A percentile compares a stretch with the other conserved stretches of the same genome.
These are phyloP conservation scores for Sinocyclocheilus maitianheensis DNA, from an alignment of 2,113 vertebrate genomes.

Conservation along the genomic window DNA sequence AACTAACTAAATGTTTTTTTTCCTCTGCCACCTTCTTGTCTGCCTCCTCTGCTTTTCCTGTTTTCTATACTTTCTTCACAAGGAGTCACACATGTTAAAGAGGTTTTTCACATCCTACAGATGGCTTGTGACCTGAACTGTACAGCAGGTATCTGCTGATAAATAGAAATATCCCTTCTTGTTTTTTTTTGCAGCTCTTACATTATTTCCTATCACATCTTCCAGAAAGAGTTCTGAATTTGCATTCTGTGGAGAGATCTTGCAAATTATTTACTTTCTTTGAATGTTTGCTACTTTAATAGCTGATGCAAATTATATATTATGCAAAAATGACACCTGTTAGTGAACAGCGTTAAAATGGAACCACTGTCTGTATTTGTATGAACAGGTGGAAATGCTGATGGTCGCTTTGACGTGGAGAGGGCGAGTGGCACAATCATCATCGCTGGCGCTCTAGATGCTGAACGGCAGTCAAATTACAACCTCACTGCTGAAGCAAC, in stretches of 20 bases:
- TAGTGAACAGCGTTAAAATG: conserved; percentile 49
- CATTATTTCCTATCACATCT: neutral
- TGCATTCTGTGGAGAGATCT: neutral
- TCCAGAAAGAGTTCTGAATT: conserved; percentile 2
- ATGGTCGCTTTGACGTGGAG: conserved; percentile 83
- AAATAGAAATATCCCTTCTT: conserved; percentile 69
- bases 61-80: conserved; percentile 66
- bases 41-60: conserved; percentile 36
- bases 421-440: conserved; percentile 82
- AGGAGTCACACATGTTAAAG: conserved; percentile 85
- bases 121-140: conserved; percentile 86
- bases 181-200: neutral
- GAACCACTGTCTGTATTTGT: conserved; percentile 59
- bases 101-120: conserved; percentile 86
- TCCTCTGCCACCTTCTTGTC: conserved; percentile 17
- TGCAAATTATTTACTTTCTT: neutral
- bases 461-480: conserved; percentile 83
- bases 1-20: conserved; percentile 18
- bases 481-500: conserved; percentile 85
- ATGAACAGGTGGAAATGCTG: conserved; percentile 81
- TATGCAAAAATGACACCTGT: conserved; percentile 4
- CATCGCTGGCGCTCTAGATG: conserved; percentile 82
- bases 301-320: neutral
- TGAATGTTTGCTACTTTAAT: conserved; percentile 1
- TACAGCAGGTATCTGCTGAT: conserved; percentile 90